Conservation (phyloP, 53 echinoderm and acorn worm genomes). For the Antedon mediterranea region DNA sequence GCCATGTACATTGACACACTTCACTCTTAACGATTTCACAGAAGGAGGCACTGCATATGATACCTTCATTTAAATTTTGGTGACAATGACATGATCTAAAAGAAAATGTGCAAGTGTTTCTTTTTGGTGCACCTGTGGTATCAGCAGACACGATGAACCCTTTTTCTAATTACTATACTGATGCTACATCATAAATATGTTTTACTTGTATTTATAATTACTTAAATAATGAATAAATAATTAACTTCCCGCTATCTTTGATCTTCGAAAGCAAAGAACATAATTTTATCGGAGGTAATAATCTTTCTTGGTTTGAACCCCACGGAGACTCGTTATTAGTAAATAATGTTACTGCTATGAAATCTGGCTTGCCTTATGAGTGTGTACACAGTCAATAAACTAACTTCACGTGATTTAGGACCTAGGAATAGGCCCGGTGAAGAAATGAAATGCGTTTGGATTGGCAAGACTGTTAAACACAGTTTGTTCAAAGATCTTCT, state of each 20-base stretch:
- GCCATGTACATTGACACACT: too few species aligned
- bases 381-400: too few species aligned
- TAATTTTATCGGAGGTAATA: background rate
- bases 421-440: too few species aligned
- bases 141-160: background rate
- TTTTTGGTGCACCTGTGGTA: background rate
- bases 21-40: background rate
- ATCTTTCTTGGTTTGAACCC: background rate
- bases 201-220: background rate
- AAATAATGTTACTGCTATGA: too few species aligned
- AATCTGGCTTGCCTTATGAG: too few species aligned
- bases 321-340: background rate
- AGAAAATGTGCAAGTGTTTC: background rate
- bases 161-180: background rate
- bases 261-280: background rate
- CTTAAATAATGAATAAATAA: background rate
- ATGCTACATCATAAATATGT: background rate
- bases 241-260: background rate
- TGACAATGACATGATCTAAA: background rate
- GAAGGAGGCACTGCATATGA: background rate
- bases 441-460: too few species aligned
- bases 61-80: background rate
- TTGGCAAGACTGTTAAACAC: too few species aligned
- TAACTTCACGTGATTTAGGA: too few species aligned
- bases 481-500: too few species aligned